These are phyloP conservation scores for Heteronetta atricapilla DNA, from an alignment of 2,113 vertebrate genomes.

Conservation along the genomic window DNA sequence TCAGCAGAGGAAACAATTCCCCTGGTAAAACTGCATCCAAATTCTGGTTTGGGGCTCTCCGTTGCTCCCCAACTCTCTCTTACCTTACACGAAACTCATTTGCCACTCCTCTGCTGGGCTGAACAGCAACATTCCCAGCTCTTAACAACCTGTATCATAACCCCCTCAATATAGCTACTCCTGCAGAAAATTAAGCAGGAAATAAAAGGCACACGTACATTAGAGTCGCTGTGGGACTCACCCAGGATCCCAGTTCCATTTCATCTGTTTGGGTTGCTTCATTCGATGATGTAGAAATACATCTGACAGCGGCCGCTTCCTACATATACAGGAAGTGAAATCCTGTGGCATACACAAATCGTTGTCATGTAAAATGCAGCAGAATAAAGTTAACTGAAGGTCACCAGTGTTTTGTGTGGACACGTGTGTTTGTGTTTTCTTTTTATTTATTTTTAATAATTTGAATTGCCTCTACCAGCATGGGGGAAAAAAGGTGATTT, in stretches of 20 bases:
- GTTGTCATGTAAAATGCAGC: not conserved
- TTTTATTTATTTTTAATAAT: not conserved
- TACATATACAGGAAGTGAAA: not conserved
- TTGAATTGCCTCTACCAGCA: not conserved
- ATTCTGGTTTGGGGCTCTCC: not conserved
- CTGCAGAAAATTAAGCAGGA: not conserved
- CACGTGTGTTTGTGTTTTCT: not conserved
- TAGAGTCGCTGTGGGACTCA: not conserved
- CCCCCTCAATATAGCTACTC: not conserved
- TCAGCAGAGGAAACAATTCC: not conserved
- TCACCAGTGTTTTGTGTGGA: not conserved
- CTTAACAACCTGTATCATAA: not conserved
- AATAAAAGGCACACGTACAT: fast-evolving
- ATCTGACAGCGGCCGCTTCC: not conserved
- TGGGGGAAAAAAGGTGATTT: not conserved
- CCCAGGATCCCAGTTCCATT: not conserved
- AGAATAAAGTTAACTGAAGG: conserved; percentile 37
- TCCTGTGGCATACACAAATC: not conserved
- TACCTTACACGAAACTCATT: not conserved
- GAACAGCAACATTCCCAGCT: not conserved
- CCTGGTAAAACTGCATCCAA: not conserved
- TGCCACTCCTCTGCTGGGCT: not conserved
- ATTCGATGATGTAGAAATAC: not conserved
- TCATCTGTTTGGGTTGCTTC: not conserved
- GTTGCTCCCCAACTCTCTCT: not conserved